phyloP scores from a whole-genome alignment of 2,888 invertebrate species.

The Tenthredo livida region DNA sequence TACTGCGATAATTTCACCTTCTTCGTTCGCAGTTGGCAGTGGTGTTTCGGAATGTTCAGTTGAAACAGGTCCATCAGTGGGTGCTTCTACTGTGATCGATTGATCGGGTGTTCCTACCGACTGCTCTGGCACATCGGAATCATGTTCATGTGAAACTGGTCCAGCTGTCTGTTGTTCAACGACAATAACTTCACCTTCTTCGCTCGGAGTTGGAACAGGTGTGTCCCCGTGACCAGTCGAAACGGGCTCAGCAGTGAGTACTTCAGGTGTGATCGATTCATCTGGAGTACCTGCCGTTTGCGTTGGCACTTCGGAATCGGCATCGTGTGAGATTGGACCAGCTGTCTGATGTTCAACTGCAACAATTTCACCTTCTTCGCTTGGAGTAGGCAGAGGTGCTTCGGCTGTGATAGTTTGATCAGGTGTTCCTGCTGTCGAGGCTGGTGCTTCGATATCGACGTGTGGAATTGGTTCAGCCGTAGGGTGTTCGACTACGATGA shows the following conservation, averaged over 20 bases:
- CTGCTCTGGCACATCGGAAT: background rate
- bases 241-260: slow-evolving; percentile 52
- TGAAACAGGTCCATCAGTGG: slow-evolving; percentile 32
- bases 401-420: slow-evolving; percentile 44
- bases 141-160: background rate
- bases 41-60: slow-evolving; percentile 12
- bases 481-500: background rate
- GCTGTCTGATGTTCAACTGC: slow-evolving; percentile 23
- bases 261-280: slow-evolving; percentile 8
- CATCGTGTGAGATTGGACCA: background rate
- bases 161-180: background rate
- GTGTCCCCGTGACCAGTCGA: background rate
- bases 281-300: background rate
- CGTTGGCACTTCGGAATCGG: slow-evolving; percentile 6
- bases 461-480: background rate
- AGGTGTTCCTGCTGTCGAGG: background rate
- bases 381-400: slow-evolving; percentile 40
- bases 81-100: slow-evolving; percentile 42
- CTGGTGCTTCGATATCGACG: background rate
- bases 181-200: background rate
- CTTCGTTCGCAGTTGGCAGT: slow-evolving; percentile 26
- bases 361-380: background rate
- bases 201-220: background rate
- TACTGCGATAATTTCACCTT: background rate
- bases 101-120: slow-evolving; percentile 7